Evolutionary conservation across 2,113 vertebrate genomes (phyloP), one percentile per base, ranked within the genome.

Genomic region (Microtus ochrogaster): DNA sequence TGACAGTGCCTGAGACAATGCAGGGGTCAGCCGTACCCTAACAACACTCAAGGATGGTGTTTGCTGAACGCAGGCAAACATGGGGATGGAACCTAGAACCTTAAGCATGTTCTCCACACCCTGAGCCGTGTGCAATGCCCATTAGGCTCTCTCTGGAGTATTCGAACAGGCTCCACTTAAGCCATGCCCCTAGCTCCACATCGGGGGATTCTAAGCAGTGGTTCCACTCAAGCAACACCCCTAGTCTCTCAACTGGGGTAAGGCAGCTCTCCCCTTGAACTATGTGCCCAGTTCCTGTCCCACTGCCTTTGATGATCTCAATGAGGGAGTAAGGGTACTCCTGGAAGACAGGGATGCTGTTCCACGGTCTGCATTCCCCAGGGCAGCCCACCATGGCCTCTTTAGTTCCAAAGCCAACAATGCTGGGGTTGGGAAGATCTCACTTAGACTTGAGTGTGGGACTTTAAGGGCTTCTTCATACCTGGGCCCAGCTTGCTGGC

Each of bases 251-350:
- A 58, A 58, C 39, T 22, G 41, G 82, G 28, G 81, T 24, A 16
- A 8, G 16, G 49, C 4, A 36, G 30, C 6, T 55, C 11, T n/a
- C 21, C 78, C 72, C 33, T 28, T 81, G 78, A 58, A 36, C 19
- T 82, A 28, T 10, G 55, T 58, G 63, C 21, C 21, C 52, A 58
- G 79, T 24, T 58, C 52, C 52, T n/a, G 33, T 3, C 3, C 61
- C n/a, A n/a, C 19, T 58, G 52, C 52, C 79, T 61, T 22, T 76
- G n/a, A n/a, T 19, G 41, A 47, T 10, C 33, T 33, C 16, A 0
- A 0, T 0, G 1, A 16, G 28, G 49, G 30, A 4, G 13, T 1
- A 1, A 22, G 33, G 65, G n/a, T n/a, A 11, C 26, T 13, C 26
- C 58, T 21, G 24, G 44, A 26, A 61, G 22, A 4, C 39, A 12